Evolutionary conservation across 23 tunicate genomes (phyloP).

Genomic region (Phallusia fumigata): DNA sequence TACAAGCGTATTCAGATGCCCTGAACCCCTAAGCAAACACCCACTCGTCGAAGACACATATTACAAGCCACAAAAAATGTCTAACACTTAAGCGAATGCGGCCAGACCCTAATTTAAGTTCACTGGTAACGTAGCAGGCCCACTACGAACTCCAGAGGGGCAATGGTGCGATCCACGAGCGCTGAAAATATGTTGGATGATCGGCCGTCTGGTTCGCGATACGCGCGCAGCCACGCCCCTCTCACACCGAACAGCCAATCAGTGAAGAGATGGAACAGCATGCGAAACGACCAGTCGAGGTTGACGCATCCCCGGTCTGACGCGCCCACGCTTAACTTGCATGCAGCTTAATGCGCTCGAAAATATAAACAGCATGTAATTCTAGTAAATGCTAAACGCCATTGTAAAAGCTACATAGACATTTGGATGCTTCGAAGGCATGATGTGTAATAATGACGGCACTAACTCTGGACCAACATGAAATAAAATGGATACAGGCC

Average conservation of each 20-base stretch:
- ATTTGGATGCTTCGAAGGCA: too few species aligned
- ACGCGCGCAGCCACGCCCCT: constrained; percentile 7
- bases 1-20: too few species aligned
- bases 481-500: too few species aligned
- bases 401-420: too few species aligned
- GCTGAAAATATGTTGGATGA: constrained; percentile 24
- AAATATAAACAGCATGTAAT: background rate
- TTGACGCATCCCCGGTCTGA: background rate
- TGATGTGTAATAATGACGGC: too few species aligned
- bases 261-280: constrained; percentile 31
- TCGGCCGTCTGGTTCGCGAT: background rate
- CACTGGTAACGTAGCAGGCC: background rate
- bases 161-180: constrained; percentile 18
- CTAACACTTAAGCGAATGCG: too few species aligned
- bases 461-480: too few species aligned
- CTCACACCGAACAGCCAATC: background rate
- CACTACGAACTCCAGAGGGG: background rate
- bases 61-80: too few species aligned
- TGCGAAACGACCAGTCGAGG: background rate
- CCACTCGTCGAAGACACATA: too few species aligned
- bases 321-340: background rate
- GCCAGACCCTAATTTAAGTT: too few species aligned
- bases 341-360: background rate
- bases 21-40: too few species aligned
- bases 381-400: too few species aligned